Percentiles rank a stretch among this genome's conserved stretches.
phyloP scores from a whole-genome alignment of 1,140 invertebrate genomes.

The Drosophila pseudoobscura region DNA sequence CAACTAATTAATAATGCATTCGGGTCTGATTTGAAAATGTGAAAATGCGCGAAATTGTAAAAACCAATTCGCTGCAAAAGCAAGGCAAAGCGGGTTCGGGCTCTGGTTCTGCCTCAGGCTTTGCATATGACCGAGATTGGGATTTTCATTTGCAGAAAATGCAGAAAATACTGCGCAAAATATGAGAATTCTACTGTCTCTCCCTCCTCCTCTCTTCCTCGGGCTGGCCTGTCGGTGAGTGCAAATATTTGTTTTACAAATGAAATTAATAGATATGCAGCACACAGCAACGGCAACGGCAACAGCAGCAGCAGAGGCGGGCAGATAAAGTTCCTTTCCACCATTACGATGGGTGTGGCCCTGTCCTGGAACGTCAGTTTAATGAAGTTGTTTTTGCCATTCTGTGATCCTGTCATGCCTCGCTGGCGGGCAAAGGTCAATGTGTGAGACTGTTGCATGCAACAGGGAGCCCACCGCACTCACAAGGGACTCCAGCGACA shows the following conservation, averaged over 20 bases:
- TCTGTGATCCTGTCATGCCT: slow-evolving; percentile 18
- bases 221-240: slow-evolving; percentile 19
- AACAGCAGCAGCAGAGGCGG: slow-evolving; percentile 3
- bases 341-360: not conserved
- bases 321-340: slow-evolving; percentile 15
- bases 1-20: slow-evolving; percentile 74
- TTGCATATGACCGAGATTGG: slow-evolving; percentile 44
- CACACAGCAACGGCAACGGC: too few species aligned
- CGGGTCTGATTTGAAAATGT: slow-evolving; percentile 53
- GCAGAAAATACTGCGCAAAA: slow-evolving; percentile 32
- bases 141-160: slow-evolving; percentile 4
- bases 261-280: slow-evolving; percentile 65
- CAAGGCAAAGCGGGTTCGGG: not conserved
- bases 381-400: slow-evolving; percentile 66
- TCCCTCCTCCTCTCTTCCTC: too few species aligned
- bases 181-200: slow-evolving; percentile 35
- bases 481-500: slow-evolving; percentile 11
- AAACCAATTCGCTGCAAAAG: slow-evolving; percentile 39
- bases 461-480: slow-evolving; percentile 19
- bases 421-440: slow-evolving; percentile 57
- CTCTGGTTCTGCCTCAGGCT: slow-evolving; percentile 7
- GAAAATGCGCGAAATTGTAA: slow-evolving; percentile 44
- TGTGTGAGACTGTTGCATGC: slow-evolving; percentile 41
- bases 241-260: slow-evolving; percentile 78
- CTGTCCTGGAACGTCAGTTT: slow-evolving; percentile 27